These are phyloP conservation scores for Boulengeromyrus knoepffleri DNA, from an alignment of 2,113 vertebrate species.

Conservation along the genomic window DNA sequence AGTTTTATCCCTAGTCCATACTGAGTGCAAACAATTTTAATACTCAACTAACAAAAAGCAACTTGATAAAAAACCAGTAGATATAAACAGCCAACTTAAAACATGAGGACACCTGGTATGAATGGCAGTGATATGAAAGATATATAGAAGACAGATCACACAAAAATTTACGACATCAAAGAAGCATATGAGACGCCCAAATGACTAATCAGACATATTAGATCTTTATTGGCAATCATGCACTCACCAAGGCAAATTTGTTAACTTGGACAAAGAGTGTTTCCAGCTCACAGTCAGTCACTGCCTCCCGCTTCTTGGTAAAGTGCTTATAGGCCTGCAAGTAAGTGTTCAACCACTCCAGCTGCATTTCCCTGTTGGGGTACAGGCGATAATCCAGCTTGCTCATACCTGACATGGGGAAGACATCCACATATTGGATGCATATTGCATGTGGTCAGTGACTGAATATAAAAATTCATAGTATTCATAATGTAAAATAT, in stretches of 20 bases:
- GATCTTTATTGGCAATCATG: neutral
- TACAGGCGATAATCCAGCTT: slow-evolving; percentile 79
- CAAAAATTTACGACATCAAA: neutral
- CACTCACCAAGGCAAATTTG: slow-evolving; percentile 90
- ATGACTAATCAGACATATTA: neutral
- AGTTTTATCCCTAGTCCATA: neutral
- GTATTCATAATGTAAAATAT: neutral
- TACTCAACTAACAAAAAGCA: neutral
- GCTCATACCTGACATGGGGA: slow-evolving; percentile 67
- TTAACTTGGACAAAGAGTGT: slow-evolving; percentile 89
- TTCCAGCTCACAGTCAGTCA: slow-evolving; percentile 74
- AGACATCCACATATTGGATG: slow-evolving; percentile 3
- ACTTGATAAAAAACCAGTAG: neutral
- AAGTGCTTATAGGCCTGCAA: slow-evolving; percentile 78
- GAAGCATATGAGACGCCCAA: neutral
- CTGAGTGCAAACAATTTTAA: neutral
- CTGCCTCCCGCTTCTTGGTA: slow-evolving; percentile 56
- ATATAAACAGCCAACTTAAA: neutral
- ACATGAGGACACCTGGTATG: neutral
- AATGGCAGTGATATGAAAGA: neutral
- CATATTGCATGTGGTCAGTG: neutral
- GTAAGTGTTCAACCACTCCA: slow-evolving; percentile 81
- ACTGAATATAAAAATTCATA: neutral
- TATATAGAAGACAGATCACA: neutral
- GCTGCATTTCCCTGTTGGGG: slow-evolving; percentile 74